Base-by-base conservation (phyloP, 2,888 invertebrate species). In the Adela reaumurella region DNA sequence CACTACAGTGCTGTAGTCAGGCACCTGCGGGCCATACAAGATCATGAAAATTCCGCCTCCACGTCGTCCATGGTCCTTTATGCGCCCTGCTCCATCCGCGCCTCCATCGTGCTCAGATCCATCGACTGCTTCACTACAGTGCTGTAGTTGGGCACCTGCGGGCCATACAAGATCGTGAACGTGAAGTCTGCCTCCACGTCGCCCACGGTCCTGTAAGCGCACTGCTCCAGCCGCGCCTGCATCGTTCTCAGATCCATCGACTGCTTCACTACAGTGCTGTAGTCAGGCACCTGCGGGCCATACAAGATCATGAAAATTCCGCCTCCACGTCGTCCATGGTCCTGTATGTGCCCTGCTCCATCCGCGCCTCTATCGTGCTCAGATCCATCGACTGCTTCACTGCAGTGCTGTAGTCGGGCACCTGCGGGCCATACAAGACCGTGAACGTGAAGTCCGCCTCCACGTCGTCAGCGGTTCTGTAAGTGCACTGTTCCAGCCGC, bases 371-470 rank as follows among this genome's bases (percentile, higher is more conserved):
- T 90, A 95, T 95, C 1, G n/a, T n/a, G n/a, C n/a, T n/a, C n/a
- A n/a, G n/a, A n/a, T n/a, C n/a, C n/a, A n/a, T n/a, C n/a, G n/a
- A n/a, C n/a, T n/a, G n/a, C n/a, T n/a, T n/a, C n/a, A n/a, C n/a
- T n/a, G n/a, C n/a, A n/a, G n/a, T n/a, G 86, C 84, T 76, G 65
- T 94, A 94, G 67, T 93, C 93, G 3, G 90, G 89, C 19, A 93
- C 87, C 65, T 70, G 55, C 24, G 51, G 46, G 17, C n/a, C n/a
- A n/a, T n/a, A n/a, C n/a, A n/a, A n/a, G n/a, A n/a, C n/a, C 91
- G 99, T 97, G n/a, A 97, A 82, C 60, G 89, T 86, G 66, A 98
- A 97, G 74, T 99, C 98, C 0, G 81, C 80, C 62, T 94, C 92
- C 61, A 98, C 84, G 28, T 90, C 86, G 52, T 88, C 87, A 42